Evolutionary conservation across 2,113 vertebrate genomes (phyloP).

Genomic region (Macheiramphus alcinus): DNA sequence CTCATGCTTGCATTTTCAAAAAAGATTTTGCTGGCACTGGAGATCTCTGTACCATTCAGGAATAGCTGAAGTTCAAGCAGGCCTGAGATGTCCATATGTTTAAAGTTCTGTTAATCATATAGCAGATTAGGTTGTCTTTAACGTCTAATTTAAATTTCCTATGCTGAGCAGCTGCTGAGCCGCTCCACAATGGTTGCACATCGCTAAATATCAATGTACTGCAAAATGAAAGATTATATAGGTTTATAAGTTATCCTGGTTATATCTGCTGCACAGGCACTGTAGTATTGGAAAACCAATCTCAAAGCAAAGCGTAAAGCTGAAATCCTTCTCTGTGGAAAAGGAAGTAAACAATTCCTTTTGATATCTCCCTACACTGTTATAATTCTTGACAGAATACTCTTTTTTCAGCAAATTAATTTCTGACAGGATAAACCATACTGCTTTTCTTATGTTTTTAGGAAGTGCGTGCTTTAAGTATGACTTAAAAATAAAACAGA

Average conservation of each 20-base stretch:
- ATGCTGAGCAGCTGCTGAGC: background rate
- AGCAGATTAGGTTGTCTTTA: background rate
- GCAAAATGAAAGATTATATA: background rate
- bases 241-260: background rate
- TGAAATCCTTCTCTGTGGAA: constrained; percentile 5
- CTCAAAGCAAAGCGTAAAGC: background rate
- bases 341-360: constrained; percentile 9
- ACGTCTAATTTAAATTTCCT: background rate
- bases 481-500: constrained; percentile 18
- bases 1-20: background rate
- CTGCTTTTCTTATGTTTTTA: background rate
- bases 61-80: background rate
- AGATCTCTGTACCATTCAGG: background rate
- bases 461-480: background rate
- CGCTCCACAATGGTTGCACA: background rate
- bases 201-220: background rate
- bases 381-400: constrained; percentile 35
- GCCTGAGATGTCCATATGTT: background rate
- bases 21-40: background rate
- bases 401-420: constrained; percentile 36
- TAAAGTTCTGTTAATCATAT: background rate
- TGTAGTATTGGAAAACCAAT: background rate
- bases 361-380: constrained; percentile 6
- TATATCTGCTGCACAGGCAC: background rate
- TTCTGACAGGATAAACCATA: background rate